Percentiles rank a stretch among this genome's conserved stretches.
These are phyloP conservation scores for Drosophila kanekoi DNA, from an alignment of 2,888 invertebrate genomes.

Conservation along the genomic window DNA sequence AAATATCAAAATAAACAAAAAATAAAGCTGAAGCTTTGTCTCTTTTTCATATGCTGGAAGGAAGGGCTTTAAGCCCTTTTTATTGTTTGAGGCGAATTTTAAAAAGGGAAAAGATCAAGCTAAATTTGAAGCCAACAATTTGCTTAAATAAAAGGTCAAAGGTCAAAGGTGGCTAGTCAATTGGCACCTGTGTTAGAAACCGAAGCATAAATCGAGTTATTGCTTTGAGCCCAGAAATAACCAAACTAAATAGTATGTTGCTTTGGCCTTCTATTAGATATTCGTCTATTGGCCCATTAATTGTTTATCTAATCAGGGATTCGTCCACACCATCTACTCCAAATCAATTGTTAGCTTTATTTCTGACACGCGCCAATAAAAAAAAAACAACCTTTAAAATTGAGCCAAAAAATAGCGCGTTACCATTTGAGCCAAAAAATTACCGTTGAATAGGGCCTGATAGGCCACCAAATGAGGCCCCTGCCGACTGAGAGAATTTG, in stretches of 20 bases:
- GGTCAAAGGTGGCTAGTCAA: too few relatives aligned
- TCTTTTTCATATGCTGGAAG: background rate
- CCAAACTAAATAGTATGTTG: too few relatives aligned
- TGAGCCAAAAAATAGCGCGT: too few relatives aligned
- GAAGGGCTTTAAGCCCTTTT: background rate
- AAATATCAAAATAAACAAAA: background rate
- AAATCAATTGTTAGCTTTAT: background rate
- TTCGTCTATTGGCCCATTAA: constrained; percentile 54
- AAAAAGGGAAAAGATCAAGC: too few relatives aligned
- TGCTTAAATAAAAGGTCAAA: too few relatives aligned
- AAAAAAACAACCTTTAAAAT: too few relatives aligned
- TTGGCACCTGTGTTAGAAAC: too few relatives aligned
- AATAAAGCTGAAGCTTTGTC: background rate
- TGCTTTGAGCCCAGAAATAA: too few relatives aligned
- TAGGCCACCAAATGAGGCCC: constrained; percentile 9
- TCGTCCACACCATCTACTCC: background rate
- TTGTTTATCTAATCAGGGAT: constrained; percentile 55
- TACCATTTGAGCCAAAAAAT: constrained; percentile 8
- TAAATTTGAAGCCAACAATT: too few relatives aligned
- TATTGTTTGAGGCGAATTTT: background rate
- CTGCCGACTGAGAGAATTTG: background rate
- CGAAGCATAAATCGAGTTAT: too few relatives aligned
- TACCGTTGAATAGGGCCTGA: constrained; percentile 10
- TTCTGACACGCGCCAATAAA: too few relatives aligned
- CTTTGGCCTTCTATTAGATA: background rate